phyloP scores from a whole-genome alignment of 1,140 invertebrate genomes.

The Drosophila takahashii region DNA sequence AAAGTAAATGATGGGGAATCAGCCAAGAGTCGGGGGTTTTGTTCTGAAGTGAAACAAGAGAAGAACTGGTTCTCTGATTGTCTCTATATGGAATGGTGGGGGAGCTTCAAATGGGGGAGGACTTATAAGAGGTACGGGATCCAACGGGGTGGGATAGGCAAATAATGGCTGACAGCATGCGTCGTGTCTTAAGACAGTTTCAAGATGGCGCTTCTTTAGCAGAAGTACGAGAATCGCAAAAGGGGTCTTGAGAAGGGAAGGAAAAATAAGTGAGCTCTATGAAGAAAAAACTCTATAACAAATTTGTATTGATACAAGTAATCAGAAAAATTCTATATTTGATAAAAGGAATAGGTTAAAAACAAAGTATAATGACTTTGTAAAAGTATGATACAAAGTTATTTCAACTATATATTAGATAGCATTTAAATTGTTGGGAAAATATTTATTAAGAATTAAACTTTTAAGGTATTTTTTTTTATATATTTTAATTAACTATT shows the following conservation, averaged over 20 bases:
- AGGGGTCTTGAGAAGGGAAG: constrained; percentile 3
- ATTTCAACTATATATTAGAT: too few relatives aligned
- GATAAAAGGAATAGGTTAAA: too few relatives aligned
- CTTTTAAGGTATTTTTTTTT: background rate
- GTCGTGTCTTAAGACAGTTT: constrained; percentile 66
- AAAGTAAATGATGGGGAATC: constrained; percentile 82
- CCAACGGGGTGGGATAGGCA: constrained; percentile 46
- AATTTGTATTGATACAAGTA: too few relatives aligned
- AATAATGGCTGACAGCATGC: constrained; percentile 78
- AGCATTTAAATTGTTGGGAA: too few relatives aligned
- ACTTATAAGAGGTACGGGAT: background rate
- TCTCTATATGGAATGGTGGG: constrained; percentile 10
- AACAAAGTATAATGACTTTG: too few relatives aligned
- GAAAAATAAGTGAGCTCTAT: too few relatives aligned
- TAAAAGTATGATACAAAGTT: too few relatives aligned
- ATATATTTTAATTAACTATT: background rate
- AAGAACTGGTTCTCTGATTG: constrained; percentile 64
- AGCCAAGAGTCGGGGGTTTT: constrained; percentile 36
- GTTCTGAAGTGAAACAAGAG: constrained; percentile 14
- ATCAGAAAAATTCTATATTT: too few relatives aligned
- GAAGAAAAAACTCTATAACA: too few relatives aligned
- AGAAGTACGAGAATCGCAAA: constrained; percentile 10
- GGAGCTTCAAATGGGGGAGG: background rate
- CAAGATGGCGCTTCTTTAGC: constrained; percentile 65
- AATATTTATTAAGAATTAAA: too few relatives aligned